Conservation (phyloP, 1,140 invertebrate species). For the Anastrepha obliqua region DNA sequence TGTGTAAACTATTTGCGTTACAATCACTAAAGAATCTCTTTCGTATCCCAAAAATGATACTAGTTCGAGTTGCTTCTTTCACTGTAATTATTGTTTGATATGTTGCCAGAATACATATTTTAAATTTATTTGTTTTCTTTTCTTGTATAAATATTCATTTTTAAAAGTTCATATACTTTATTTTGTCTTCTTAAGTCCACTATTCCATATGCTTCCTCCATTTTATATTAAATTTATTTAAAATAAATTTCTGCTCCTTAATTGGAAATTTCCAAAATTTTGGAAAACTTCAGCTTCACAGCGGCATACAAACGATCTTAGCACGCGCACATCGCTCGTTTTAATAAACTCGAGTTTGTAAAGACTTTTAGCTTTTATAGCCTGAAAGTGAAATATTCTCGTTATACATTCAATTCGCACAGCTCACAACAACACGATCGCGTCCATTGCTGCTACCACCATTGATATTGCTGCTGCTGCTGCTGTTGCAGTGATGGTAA, state of each 20-base stretch:
- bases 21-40: no score
- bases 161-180: no score
- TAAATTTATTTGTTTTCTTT: no score
- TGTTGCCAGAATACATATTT: neutral
- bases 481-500: neutral
- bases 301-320: slow-evolving; percentile 62
- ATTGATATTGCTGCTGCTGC: neutral
- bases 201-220: neutral
- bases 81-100: neutral
- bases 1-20: no score
- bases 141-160: no score
- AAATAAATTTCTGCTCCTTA: neutral
- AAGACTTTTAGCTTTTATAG: slow-evolving; percentile 74
- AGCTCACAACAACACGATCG: neutral
- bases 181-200: neutral
- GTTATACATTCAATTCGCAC: slow-evolving; percentile 19
- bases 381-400: slow-evolving; percentile 60
- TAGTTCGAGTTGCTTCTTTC: no score
- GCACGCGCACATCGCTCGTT: slow-evolving; percentile 72
- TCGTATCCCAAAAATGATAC: no score
- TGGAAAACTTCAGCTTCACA: neutral
- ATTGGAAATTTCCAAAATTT: neutral
- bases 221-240: no score
- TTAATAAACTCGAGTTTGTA: slow-evolving; percentile 74
- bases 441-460: neutral